Conservation (phyloP, 2,113 vertebrate species). For the Mobula birostris region DNA sequence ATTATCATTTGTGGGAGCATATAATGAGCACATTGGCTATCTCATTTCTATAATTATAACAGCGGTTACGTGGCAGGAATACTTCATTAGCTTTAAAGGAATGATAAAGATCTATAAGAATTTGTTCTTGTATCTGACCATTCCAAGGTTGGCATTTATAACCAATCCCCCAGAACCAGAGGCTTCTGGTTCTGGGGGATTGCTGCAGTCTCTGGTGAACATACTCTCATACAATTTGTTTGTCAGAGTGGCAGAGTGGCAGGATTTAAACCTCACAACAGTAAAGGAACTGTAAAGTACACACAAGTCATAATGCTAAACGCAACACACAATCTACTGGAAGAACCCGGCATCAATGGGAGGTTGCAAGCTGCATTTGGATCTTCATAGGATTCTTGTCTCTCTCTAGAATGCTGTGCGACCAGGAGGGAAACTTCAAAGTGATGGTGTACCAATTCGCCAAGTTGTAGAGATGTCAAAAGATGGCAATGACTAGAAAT, state of each 20-base stretch:
- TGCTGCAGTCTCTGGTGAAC: neutral
- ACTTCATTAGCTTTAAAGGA: no score
- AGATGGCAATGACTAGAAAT: neutral
- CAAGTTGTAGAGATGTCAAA: neutral
- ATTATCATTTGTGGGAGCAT: no score
- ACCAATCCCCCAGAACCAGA: neutral
- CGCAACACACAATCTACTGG: no score
- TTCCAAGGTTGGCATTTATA: neutral
- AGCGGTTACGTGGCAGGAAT: no score
- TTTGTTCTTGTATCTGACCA: neutral
- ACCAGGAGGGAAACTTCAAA: neutral
- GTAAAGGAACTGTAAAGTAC: neutral
- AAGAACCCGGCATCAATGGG: no score
- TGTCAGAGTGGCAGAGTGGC: neutral
- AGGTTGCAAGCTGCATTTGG: no score
- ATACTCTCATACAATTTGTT: neutral
- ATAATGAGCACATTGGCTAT: no score
- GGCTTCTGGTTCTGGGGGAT: no score
- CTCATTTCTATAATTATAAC: no score
- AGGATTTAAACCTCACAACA: neutral
- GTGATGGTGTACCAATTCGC: neutral
- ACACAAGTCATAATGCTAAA: neutral
- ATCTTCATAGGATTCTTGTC: no score
- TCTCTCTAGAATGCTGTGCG: neutral
- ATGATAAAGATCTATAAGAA: no score